phyloP scores from a whole-genome alignment of 2,888 invertebrate species.

The Lymantria dispar region DNA sequence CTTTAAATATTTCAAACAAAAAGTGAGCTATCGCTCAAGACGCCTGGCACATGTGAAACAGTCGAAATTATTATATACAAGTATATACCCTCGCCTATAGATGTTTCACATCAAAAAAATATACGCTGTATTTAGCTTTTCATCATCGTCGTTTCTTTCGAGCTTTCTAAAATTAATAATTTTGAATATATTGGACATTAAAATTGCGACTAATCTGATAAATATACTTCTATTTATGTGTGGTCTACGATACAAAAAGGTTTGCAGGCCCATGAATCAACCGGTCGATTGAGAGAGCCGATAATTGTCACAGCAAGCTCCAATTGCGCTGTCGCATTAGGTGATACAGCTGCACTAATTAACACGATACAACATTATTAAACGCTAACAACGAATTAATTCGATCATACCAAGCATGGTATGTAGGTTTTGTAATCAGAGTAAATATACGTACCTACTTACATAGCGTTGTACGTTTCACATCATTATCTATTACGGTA shows the following conservation, averaged over 20 bases:
- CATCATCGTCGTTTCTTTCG: too few relatives aligned
- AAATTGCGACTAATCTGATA: not conserved
- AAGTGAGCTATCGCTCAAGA: too few relatives aligned
- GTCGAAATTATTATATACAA: too few relatives aligned
- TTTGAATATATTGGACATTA: not conserved
- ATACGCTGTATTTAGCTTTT: too few relatives aligned
- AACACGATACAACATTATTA: slow-evolving; percentile 16
- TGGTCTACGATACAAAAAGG: not conserved
- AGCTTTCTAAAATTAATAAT: too few relatives aligned
- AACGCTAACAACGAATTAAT: slow-evolving; percentile 25
- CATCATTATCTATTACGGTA: too few relatives aligned
- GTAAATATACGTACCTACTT: too few relatives aligned
- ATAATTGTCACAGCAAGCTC: slow-evolving; percentile 20
- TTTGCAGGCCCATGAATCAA: not conserved
- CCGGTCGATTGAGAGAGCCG: slow-evolving; percentile 8
- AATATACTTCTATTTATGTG: not conserved
- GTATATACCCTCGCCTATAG: too few relatives aligned
- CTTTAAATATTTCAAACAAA: too few relatives aligned
- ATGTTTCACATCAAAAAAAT: too few relatives aligned
- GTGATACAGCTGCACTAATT: slow-evolving; percentile 27
- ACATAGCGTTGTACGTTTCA: too few relatives aligned
- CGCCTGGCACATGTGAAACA: too few relatives aligned
- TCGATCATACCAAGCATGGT: slow-evolving; percentile 9
- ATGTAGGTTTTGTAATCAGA: slow-evolving; percentile 8
- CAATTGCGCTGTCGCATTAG: slow-evolving; percentile 16